Evolutionary conservation across 2,113 vertebrate genomes (phyloP).

Genomic region (Pachypanchax playfairii): DNA sequence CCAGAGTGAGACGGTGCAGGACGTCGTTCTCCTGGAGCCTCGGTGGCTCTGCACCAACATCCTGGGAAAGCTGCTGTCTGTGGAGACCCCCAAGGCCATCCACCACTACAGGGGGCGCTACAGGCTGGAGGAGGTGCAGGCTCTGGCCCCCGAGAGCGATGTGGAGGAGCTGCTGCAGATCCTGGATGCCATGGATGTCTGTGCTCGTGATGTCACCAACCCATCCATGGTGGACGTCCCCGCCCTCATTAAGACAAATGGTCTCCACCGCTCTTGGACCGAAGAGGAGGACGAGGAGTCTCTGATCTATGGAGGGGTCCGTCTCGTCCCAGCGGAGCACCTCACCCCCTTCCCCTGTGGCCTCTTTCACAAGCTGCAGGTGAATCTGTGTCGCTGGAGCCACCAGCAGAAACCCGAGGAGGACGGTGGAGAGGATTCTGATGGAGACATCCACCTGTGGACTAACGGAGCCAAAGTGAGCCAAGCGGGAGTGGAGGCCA

Average conservation of each 20-base stretch:
- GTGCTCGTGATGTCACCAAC: constrained; percentile 89
- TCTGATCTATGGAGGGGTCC: constrained; percentile 91
- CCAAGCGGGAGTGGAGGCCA: constrained; percentile 87
- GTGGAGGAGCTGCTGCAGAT: constrained; percentile 96
- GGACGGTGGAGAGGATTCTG: constrained; percentile 45
- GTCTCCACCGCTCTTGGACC: constrained; percentile 92
- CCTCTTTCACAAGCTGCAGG: constrained; percentile 97
- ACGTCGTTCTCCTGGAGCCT: constrained; percentile 95
- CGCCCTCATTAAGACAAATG: constrained; percentile 94
- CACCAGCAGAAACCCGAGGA: constrained; percentile 90
- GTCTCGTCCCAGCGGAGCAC: constrained; percentile 94
- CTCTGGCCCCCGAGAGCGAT: constrained; percentile 90
- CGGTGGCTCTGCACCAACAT: constrained; percentile 93
- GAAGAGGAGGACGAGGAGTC: constrained; percentile 89
- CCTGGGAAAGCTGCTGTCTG: constrained; percentile 89
- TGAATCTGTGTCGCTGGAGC: constrained; percentile 95
- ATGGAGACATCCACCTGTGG: constrained; percentile 90
- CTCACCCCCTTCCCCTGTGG: constrained; percentile 94
- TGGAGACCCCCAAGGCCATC: constrained; percentile 94
- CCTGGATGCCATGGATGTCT: constrained; percentile 97
- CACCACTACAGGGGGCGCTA: constrained; percentile 98
- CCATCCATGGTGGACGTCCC: constrained; percentile 96
- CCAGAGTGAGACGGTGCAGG: constrained; percentile 98
- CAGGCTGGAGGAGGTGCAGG: constrained; percentile 92
- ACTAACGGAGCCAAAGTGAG: constrained; percentile 90